Conservation (phyloP, 2,888 invertebrate species). For the Platycnemis pennipes region DNA sequence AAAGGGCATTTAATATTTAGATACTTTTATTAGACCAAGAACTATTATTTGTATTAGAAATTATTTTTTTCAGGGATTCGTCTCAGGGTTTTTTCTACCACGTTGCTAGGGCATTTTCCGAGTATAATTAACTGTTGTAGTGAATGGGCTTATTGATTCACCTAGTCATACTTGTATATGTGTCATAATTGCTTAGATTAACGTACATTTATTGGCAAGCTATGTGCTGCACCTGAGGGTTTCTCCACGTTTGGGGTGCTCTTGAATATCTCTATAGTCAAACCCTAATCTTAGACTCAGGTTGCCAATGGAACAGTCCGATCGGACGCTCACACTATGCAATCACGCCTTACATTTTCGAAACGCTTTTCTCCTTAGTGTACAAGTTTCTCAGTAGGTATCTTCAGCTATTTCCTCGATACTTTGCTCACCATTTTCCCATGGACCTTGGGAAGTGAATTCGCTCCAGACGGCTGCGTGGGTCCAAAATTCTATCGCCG, state of each 20-base stretch:
- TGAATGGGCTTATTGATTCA: not conserved
- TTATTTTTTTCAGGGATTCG: too few species aligned
- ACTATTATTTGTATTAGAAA: too few species aligned
- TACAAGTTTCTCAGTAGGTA: not conserved
- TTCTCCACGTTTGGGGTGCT: not conserved
- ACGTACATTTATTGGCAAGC: not conserved
- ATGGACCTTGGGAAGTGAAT: not conserved
- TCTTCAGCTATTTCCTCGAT: not conserved
- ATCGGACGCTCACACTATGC: not conserved
- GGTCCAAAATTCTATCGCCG: constrained; percentile 2
- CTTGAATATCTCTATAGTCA: not conserved
- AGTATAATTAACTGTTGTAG: too few species aligned
- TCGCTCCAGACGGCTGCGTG: not conserved
- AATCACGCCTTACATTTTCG: not conserved
- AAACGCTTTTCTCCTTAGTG: not conserved
- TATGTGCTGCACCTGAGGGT: not conserved
- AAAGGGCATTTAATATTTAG: too few species aligned
- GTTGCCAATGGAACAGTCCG: not conserved
- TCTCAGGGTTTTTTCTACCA: too few species aligned
- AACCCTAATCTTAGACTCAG: not conserved
- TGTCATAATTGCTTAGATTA: not conserved
- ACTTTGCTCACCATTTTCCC: not conserved
- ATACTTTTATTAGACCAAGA: too few species aligned
- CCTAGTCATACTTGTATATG: not conserved
- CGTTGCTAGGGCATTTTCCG: too few species aligned